Conservation (phyloP, 2,888 invertebrate genomes). For the Diploptera punctata region DNA sequence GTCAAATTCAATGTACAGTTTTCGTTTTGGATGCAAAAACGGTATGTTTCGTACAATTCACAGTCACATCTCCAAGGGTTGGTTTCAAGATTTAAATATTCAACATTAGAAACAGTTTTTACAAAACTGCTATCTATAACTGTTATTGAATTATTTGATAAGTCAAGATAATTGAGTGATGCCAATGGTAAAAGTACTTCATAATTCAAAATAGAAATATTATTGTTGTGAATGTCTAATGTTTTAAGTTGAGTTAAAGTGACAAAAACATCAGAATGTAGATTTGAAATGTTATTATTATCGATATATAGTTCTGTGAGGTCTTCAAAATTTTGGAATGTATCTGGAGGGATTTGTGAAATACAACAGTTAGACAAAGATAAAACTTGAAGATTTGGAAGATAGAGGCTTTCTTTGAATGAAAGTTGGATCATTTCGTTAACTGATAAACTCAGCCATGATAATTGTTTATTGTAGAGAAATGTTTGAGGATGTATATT, state of each 20-base stretch:
- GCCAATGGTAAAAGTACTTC: neutral
- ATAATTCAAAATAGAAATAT: neutral
- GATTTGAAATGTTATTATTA: neutral
- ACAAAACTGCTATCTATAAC: neutral
- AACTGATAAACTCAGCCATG: neutral
- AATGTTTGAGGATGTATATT: neutral
- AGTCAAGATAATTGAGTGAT: neutral
- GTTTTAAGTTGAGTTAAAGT: neutral
- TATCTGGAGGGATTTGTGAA: neutral
- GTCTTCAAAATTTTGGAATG: neutral
- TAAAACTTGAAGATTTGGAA: neutral
- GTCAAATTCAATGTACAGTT: neutral
- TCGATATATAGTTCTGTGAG: neutral
- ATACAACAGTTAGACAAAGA: neutral
- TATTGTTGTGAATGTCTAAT: neutral
- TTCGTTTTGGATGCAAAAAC: neutral
- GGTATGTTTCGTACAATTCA: neutral
- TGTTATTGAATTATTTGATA: neutral
- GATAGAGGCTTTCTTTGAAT: neutral
- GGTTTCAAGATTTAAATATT: neutral
- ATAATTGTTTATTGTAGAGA: neutral
- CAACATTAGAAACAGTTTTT: neutral
- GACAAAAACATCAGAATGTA: neutral
- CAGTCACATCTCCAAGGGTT: slow-evolving; percentile 1
- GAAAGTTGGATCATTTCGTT: neutral